phyloP scores from a whole-genome alignment of 64 coral and sea anemone species.

The Anthopleura sola region DNA sequence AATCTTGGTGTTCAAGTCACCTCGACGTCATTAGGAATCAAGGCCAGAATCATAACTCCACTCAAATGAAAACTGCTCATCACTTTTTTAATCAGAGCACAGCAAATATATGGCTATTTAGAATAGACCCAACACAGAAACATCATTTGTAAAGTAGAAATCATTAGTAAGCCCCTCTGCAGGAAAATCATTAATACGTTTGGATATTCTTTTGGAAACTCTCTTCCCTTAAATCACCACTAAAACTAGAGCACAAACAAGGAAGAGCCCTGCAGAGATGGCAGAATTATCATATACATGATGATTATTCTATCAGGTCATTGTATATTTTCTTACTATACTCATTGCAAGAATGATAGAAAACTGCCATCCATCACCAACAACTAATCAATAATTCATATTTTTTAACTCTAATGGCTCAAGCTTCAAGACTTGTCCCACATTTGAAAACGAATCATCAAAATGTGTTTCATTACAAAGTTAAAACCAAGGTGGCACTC shows the following conservation, averaged over 20 bases:
- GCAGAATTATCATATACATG: not conserved
- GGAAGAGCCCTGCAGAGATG: not conserved
- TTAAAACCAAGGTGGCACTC: not conserved
- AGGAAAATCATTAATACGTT: not conserved
- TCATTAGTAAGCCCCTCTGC: not conserved
- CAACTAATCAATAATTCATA: not conserved
- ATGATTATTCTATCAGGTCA: not conserved
- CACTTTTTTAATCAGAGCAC: slow-evolving; percentile 17
- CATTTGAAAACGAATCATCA: not conserved
- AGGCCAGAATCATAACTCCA: not conserved
- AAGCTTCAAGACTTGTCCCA: not conserved
- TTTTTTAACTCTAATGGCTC: not conserved
- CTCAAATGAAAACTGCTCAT: not conserved
- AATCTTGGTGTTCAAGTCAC: not conserved
- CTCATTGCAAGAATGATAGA: not conserved
- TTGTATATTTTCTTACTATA: slow-evolving; percentile 29
- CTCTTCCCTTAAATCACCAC: not conserved
- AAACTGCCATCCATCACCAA: not conserved
- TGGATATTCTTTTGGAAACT: not conserved
- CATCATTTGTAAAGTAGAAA: not conserved
- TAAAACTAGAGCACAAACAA: not conserved
- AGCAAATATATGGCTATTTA: not conserved
- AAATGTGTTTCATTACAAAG: not conserved
- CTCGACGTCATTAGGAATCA: not conserved
- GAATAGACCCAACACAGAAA: slow-evolving; percentile 9